Conservation (phyloP, 2,797 vertebrate species). For the Nyctalus aviator region DNA sequence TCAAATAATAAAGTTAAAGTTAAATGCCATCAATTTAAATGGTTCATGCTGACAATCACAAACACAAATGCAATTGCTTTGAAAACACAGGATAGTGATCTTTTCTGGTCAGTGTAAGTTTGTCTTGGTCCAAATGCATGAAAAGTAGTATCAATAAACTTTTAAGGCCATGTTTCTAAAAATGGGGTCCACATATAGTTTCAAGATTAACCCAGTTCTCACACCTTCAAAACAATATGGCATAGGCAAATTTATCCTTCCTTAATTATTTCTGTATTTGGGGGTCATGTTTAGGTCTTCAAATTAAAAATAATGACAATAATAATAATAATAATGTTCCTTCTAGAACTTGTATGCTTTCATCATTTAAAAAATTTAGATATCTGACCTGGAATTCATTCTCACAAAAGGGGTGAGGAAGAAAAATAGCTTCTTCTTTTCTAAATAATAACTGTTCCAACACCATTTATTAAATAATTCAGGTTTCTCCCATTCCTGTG, state of each 20-base stretch:
- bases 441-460: conserved; percentile 27
- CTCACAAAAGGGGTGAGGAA: conserved; percentile 21
- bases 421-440: background rate
- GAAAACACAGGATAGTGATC: background rate
- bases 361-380: background rate
- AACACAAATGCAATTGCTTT: background rate
- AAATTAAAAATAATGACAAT: background rate
- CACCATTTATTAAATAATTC: conserved; percentile 10
- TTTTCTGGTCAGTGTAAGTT: background rate
- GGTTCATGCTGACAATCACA: background rate
- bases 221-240: background rate
- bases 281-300: background rate
- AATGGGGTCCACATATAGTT: background rate
- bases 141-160: background rate
- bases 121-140: background rate
- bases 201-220: conserved; percentile 1
- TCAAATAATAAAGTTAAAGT: background rate
- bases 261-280: conserved; percentile 25
- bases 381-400: background rate
- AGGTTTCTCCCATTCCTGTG: background rate
- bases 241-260: background rate
- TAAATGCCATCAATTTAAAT: conserved; percentile 17
- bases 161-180: conserved; percentile 3
- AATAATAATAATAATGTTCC: background rate
- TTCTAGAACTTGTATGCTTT: background rate